Evolutionary conservation across 2,113 vertebrate species (phyloP).

Genomic region (Strix uralensis): DNA sequence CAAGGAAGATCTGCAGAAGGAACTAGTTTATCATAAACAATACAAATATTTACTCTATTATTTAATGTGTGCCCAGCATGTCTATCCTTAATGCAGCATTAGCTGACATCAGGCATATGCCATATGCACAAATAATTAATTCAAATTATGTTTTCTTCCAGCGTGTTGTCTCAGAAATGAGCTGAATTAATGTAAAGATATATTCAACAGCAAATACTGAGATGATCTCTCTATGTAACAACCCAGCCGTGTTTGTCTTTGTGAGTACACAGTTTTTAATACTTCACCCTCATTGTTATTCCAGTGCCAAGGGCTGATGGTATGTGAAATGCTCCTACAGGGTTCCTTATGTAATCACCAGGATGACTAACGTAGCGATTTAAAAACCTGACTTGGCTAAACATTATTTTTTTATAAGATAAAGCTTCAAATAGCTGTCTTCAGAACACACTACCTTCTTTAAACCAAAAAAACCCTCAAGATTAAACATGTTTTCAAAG

Average conservation of each 20-base stretch:
- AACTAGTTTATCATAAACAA: constrained; percentile 76
- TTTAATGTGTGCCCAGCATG: constrained; percentile 78
- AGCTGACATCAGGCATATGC: constrained; percentile 75
- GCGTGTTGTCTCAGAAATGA: constrained; percentile 60
- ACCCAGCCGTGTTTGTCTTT: constrained; percentile 45
- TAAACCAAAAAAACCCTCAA: background rate
- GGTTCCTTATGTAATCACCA: constrained; percentile 71
- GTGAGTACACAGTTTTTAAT: constrained; percentile 47
- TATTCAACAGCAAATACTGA: constrained; percentile 41
- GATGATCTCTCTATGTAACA: constrained; percentile 44
- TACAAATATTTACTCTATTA: constrained; percentile 81
- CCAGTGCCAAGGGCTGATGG: constrained; percentile 61
- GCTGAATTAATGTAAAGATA: constrained; percentile 69
- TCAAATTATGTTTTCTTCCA: constrained; percentile 74
- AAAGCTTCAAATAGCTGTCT: constrained; percentile 18
- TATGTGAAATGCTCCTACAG: constrained; percentile 69
- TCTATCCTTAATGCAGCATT: constrained; percentile 76
- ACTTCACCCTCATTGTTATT: constrained; percentile 69
- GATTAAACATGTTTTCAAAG: background rate
- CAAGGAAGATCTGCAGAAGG: constrained; percentile 61
- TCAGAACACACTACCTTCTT: background rate
- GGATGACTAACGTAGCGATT: constrained; percentile 70
- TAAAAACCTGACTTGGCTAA: constrained; percentile 61
- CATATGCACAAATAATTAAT: constrained; percentile 82
- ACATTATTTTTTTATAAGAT: constrained; percentile 56